phyloP scores from a whole-genome alignment of 2,888 invertebrate genomes.

The Hermaeophaga mercurialis region DNA sequence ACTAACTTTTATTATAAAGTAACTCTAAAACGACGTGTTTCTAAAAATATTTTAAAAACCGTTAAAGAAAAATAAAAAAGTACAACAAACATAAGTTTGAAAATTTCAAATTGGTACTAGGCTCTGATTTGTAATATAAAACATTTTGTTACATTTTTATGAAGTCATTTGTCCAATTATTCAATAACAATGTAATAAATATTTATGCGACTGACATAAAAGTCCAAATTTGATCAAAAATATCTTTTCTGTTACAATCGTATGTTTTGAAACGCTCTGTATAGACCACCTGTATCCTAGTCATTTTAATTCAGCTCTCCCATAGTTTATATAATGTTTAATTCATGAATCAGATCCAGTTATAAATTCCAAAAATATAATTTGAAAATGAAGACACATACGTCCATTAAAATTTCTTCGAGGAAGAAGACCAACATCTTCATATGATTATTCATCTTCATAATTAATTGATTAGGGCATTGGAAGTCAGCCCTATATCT shows the following conservation, averaged over 20 bases:
- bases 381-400: slow-evolving; percentile 28
- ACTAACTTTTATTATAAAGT: too few relatives aligned
- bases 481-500: slow-evolving; percentile 12
- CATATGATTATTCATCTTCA: too few relatives aligned
- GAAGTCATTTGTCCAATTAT: neutral
- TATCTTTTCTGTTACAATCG: too few relatives aligned
- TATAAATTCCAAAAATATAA: slow-evolving; percentile 28
- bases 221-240: too few relatives aligned
- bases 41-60: too few relatives aligned
- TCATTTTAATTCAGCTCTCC: neutral
- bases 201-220: too few relatives aligned
- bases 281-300: neutral
- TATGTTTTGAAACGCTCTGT: neutral
- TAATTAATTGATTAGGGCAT: slow-evolving; percentile 27
- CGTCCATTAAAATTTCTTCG: slow-evolving; percentile 24
- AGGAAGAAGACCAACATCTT: slow-evolving; percentile 13
- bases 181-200: too few relatives aligned
- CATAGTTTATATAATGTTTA: slow-evolving; percentile 20
- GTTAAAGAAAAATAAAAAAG: too few relatives aligned
- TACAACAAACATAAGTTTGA: too few relatives aligned
- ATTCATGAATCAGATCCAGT: slow-evolving; percentile 28
- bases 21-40: too few relatives aligned
- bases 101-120: neutral
- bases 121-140: neutral
- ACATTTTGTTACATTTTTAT: neutral